phyloP scores from a whole-genome alignment of 2,113 vertebrate species.

The Oplegnathus fasciatus region DNA sequence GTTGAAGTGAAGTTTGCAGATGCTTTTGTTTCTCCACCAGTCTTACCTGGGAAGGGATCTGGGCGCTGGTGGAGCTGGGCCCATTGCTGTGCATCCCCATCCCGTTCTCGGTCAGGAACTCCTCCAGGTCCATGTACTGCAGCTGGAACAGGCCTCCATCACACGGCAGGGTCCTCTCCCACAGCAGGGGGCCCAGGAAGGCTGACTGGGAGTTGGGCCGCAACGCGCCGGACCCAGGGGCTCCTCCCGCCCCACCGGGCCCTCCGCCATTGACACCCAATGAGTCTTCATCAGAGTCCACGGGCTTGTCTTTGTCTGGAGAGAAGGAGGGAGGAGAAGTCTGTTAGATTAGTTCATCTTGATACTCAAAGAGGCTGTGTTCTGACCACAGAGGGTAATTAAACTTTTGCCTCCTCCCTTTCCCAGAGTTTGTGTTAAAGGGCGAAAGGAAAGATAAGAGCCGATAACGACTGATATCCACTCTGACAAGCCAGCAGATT shows the following conservation, averaged over 20 bases:
- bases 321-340: not conserved
- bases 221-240: slow-evolving; percentile 66
- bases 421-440: slow-evolving; percentile 1
- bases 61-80: slow-evolving; percentile 81
- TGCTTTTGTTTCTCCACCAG: not conserved
- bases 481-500: not conserved
- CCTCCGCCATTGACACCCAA: slow-evolving; percentile 36
- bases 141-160: slow-evolving; percentile 87
- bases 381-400: not conserved
- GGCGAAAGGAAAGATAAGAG: slow-evolving; percentile 6
- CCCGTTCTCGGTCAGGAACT: slow-evolving; percentile 87
- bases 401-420: not conserved
- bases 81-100: slow-evolving; percentile 85
- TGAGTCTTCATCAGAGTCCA: slow-evolving; percentile 83
- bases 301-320: slow-evolving; percentile 85
- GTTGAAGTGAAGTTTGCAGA: not conserved
- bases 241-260: slow-evolving; percentile 56
- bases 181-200: slow-evolving; percentile 86
- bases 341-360: not conserved
- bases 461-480: not conserved
- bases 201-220: slow-evolving; percentile 83
- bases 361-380: not conserved
- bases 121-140: slow-evolving; percentile 89
- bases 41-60: slow-evolving; percentile 82
- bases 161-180: slow-evolving; percentile 86